Evolutionary conservation across 2,888 invertebrate genomes (phyloP).

Genomic region (Catotricha subobsoleta): DNA sequence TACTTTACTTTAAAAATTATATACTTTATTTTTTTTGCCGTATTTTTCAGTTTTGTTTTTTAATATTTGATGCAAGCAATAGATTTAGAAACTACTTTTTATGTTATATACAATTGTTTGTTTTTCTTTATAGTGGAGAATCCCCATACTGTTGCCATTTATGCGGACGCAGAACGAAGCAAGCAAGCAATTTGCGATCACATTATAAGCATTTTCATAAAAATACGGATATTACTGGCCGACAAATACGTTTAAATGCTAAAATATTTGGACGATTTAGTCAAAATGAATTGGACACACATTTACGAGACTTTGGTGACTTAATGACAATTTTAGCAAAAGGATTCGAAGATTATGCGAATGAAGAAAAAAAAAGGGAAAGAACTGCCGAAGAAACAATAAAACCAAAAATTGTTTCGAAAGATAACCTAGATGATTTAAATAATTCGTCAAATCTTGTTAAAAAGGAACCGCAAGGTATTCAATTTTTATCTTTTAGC

Average conservation of each 20-base stretch:
- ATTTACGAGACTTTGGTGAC: background rate
- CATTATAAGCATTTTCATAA: slow-evolving; percentile 7
- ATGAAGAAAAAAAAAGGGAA: background rate
- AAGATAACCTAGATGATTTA: too few relatives aligned
- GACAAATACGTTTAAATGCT: slow-evolving; percentile 3
- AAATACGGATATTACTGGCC: slow-evolving; percentile 5
- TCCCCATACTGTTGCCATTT: slow-evolving; percentile 6
- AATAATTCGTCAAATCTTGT: too few relatives aligned
- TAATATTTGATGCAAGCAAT: too few relatives aligned
- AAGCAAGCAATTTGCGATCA: slow-evolving; percentile 6
- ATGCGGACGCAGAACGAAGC: slow-evolving; percentile 3
- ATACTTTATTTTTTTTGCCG: too few relatives aligned
- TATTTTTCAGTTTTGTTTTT: too few relatives aligned
- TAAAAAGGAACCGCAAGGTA: too few relatives aligned
- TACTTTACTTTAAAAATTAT: too few relatives aligned
- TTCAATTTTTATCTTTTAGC: too few relatives aligned
- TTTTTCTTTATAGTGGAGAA: too few relatives aligned
- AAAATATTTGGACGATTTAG: background rate
- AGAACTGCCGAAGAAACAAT: background rate
- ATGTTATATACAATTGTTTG: too few relatives aligned
- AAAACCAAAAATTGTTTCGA: too few relatives aligned
- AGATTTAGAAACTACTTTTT: too few relatives aligned
- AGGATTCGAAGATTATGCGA: background rate
- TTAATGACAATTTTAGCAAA: background rate
- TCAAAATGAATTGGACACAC: background rate